Percentiles rank a stretch among this genome's conserved stretches.
Conservation (phyloP, 2,888 invertebrate species). For the Drosophila maculinotata region DNA sequence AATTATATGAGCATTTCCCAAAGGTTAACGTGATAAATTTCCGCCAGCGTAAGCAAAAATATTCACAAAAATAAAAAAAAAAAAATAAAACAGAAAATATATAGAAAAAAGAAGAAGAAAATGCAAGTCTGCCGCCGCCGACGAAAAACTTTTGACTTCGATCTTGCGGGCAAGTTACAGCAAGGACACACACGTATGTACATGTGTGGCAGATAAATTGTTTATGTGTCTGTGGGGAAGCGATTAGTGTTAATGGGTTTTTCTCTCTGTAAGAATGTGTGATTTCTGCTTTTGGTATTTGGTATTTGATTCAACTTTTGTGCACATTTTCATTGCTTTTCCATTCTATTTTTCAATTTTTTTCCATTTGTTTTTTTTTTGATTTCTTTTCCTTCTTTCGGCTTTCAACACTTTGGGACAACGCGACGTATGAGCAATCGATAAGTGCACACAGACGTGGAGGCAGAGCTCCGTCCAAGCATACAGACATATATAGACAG, state of each 20-base stretch:
- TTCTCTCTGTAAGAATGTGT: conserved; percentile 68
- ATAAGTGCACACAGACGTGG: conserved; percentile 67
- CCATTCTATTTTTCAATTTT: conserved; percentile 36
- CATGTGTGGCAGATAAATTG: conserved; percentile 78
- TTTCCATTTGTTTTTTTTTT: conserved; percentile 1
- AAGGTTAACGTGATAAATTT: conserved; percentile 82
- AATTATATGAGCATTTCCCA: conserved; percentile 82
- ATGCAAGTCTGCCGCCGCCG: conserved; percentile 66
- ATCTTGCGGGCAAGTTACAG: conserved; percentile 70
- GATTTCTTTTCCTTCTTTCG: conserved; percentile 12
- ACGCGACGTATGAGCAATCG: conserved; percentile 74
- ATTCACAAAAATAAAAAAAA: conserved; percentile 37
- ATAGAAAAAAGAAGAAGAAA: conserved; percentile 21
- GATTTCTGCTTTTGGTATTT: conserved; percentile 69
- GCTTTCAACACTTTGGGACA: conserved; percentile 65
- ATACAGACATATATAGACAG: conserved; percentile 64
- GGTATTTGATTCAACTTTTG: conserved; percentile 72
- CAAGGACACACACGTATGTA: conserved; percentile 45
- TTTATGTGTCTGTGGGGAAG: conserved; percentile 82
- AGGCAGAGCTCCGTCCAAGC: conserved; percentile 30
- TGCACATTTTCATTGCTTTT: conserved; percentile 66
- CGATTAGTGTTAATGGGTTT: conserved; percentile 82
- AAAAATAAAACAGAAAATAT: background rate
- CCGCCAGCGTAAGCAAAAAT: conserved; percentile 78
- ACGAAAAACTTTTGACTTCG: conserved; percentile 63